phyloP scores from a whole-genome alignment of 1,140 invertebrate genomes.

The Panagrolaimus sp. region DNA sequence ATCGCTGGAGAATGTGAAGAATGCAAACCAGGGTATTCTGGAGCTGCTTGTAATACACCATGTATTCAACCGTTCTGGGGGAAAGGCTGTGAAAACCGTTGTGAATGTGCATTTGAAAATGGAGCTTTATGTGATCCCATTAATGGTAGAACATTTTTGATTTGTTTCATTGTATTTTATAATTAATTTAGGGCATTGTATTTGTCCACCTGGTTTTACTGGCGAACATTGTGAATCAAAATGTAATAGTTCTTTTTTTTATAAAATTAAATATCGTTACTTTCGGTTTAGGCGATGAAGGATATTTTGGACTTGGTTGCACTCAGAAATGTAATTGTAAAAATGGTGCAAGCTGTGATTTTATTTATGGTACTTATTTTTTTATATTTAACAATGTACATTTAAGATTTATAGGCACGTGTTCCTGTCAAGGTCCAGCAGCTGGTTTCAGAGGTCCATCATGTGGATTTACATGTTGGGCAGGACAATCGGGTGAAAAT shows the following conservation, averaged over 20 bases:
- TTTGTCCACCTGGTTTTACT: slow-evolving; percentile 78
- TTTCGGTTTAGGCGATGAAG: slow-evolving; percentile 77
- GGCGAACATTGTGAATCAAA: slow-evolving; percentile 73
- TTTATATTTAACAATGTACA: too few species aligned
- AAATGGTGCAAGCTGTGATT: slow-evolving; percentile 61
- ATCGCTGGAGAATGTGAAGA: slow-evolving; percentile 78
- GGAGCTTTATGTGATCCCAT: slow-evolving; percentile 68
- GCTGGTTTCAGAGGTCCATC: slow-evolving; percentile 59
- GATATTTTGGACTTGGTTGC: slow-evolving; percentile 37
- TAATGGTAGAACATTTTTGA: slow-evolving; percentile 72
- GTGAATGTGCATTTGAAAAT: slow-evolving; percentile 43
- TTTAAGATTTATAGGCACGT: too few species aligned
- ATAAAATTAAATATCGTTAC: slow-evolving; percentile 76
- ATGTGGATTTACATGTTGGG: slow-evolving; percentile 55
- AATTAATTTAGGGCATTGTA: too few species aligned
- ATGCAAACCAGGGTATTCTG: slow-evolving; percentile 67
- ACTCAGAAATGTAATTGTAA: slow-evolving; percentile 51
- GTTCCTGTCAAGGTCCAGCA: too few species aligned
- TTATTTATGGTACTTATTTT: slow-evolving; percentile 60
- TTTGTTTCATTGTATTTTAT: too few species aligned
- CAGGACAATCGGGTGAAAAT: slow-evolving; percentile 75
- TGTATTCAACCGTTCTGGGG: slow-evolving; percentile 60
- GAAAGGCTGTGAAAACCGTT: slow-evolving; percentile 58
- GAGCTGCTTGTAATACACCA: slow-evolving; percentile 66
- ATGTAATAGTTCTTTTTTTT: slow-evolving; percentile 67